phyloP scores from a whole-genome alignment of 2,113 vertebrate genomes.

The Antigone vipio region DNA sequence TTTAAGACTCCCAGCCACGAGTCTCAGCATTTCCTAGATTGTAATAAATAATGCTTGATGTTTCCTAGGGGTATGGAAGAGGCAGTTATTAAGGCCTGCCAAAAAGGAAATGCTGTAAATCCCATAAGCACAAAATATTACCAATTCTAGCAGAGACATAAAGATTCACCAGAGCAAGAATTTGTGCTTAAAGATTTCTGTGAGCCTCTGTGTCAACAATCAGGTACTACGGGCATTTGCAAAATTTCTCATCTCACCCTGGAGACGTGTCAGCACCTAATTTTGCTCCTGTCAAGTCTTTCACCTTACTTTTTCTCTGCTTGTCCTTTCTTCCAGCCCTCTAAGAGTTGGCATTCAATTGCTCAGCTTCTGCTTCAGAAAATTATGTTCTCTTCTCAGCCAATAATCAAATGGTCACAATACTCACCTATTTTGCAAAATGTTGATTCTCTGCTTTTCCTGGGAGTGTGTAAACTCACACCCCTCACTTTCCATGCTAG shows the following conservation, averaged over 20 bases:
- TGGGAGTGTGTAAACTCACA: neutral
- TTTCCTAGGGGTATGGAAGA: neutral
- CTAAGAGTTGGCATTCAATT: neutral
- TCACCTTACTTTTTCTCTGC: neutral
- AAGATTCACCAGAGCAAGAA: neutral
- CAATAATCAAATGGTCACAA: neutral
- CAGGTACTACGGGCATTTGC: neutral
- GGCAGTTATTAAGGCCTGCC: slow-evolving; percentile 7
- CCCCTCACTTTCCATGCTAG: neutral
- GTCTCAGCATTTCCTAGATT: neutral
- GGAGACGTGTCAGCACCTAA: neutral
- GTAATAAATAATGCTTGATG: slow-evolving; percentile 6
- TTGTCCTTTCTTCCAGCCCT: neutral
- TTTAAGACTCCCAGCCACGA: neutral
- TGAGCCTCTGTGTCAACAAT: neutral
- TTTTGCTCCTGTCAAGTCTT: neutral
- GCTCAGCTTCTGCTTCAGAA: neutral
- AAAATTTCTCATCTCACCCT: neutral
- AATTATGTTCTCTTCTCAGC: neutral
- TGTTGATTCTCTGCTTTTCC: neutral
- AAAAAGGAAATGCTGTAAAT: slow-evolving; percentile 11
- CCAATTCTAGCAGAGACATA: neutral
- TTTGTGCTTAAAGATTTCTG: neutral
- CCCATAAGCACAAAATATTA: slow-evolving; percentile 21
- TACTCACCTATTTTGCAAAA: neutral